Conservation (phyloP, 2,113 vertebrate genomes). For the Anoplopoma fimbria region DNA sequence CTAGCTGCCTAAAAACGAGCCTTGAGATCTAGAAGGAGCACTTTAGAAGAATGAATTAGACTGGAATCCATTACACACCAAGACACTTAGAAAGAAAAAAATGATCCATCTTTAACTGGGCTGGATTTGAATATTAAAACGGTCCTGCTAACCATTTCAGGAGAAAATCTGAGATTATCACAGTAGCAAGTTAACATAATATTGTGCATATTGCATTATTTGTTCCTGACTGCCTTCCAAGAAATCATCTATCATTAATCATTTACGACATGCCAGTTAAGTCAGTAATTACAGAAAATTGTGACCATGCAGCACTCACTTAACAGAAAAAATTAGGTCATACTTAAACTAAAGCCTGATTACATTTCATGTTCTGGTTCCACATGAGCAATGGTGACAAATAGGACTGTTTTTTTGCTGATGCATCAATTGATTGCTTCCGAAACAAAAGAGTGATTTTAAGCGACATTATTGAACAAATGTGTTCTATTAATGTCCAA, state of each 20-base stretch:
- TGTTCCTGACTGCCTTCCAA: slow-evolving; percentile 50
- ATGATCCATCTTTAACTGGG: slow-evolving; percentile 64
- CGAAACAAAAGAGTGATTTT: slow-evolving; percentile 58
- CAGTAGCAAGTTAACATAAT: slow-evolving; percentile 55
- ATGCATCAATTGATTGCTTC: slow-evolving; percentile 64
- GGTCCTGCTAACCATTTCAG: slow-evolving; percentile 11
- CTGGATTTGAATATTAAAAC: slow-evolving; percentile 71
- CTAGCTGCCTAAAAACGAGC: slow-evolving; percentile 72
- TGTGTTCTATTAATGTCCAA: slow-evolving; percentile 58
- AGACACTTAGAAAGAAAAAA: slow-evolving; percentile 65
- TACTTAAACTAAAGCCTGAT: slow-evolving; percentile 71
- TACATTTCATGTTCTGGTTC: slow-evolving; percentile 69
- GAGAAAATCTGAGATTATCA: slow-evolving; percentile 50
- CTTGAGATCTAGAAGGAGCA: slow-evolving; percentile 72
- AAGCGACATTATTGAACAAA: slow-evolving; percentile 58
- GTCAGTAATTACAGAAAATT: slow-evolving; percentile 74
- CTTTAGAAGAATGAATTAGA: slow-evolving; percentile 73
- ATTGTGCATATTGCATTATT: slow-evolving; percentile 45
- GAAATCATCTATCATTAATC: slow-evolving; percentile 77
- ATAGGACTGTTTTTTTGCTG: slow-evolving; percentile 54
- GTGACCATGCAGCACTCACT: slow-evolving; percentile 61
- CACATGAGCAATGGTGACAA: slow-evolving; percentile 66
- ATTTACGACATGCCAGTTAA: slow-evolving; percentile 69
- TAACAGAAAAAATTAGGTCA: slow-evolving; percentile 68
- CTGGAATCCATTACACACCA: slow-evolving; percentile 70